A percentile compares a stretch with the other conserved stretches of the same genome.
phyloP scores from a whole-genome alignment of 2,113 vertebrate species.

The Cygnus buccinator region DNA sequence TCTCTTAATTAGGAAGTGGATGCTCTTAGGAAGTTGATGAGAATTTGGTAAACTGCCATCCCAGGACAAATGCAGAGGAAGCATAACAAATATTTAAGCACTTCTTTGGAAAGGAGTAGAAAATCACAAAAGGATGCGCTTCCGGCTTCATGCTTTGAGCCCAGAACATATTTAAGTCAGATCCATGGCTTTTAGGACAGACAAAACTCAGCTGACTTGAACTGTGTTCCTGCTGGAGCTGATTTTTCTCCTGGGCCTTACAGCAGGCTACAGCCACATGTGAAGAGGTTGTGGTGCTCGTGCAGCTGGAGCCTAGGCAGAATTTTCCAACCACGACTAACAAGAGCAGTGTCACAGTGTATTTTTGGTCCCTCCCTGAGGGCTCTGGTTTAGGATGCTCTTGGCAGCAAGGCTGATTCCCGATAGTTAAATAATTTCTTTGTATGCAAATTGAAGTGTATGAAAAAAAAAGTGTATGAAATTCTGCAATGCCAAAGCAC shows the following conservation, averaged over 20 bases:
- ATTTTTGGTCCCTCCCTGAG: neutral
- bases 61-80: neutral
- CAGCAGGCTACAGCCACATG: neutral
- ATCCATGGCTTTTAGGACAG: neutral
- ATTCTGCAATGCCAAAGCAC: neutral
- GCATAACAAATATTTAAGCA: neutral
- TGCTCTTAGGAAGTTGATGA: no score
- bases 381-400: neutral
- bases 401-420: neutral
- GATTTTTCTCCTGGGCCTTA: neutral
- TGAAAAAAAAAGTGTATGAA: neutral
- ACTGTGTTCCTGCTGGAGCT: neutral
- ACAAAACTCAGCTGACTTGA: neutral
- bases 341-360: neutral
- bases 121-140: neutral
- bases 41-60: neutral
- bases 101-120: neutral
- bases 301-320: neutral
- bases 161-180: neutral
- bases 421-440: neutral
- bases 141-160: neutral
- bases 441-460: neutral
- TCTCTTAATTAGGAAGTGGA: neutral
- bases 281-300: neutral
- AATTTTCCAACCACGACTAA: neutral